Conservation (phyloP, 1,140 invertebrate genomes). For the Telenomus remus region DNA sequence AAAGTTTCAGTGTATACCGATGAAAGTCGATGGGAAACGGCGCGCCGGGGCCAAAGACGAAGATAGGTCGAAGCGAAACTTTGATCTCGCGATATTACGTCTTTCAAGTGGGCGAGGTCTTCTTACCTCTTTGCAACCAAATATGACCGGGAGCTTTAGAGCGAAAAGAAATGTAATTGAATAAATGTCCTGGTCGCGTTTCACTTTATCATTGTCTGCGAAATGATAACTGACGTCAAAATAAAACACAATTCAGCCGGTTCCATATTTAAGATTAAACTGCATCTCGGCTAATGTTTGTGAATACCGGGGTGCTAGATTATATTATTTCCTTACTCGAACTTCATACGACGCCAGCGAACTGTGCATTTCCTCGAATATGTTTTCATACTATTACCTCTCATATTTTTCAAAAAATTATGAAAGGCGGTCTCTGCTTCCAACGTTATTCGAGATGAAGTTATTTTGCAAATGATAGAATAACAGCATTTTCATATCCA, state of each 20-base stretch:
- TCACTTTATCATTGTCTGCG: slow-evolving; percentile 33
- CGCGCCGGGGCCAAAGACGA: slow-evolving; percentile 34
- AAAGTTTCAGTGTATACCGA: slow-evolving; percentile 59
- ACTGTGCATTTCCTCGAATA: slow-evolving; percentile 10
- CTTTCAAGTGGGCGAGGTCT: slow-evolving; percentile 59
- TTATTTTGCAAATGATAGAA: background rate
- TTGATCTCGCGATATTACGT: slow-evolving; percentile 74
- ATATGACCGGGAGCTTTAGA: slow-evolving; percentile 30
- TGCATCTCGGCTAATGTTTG: slow-evolving; percentile 37
- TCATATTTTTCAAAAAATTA: slow-evolving; percentile 37
- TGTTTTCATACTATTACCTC: slow-evolving; percentile 35
- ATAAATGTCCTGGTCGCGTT: slow-evolving; percentile 54
- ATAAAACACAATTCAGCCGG: slow-evolving; percentile 24
- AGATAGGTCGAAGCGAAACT: slow-evolving; percentile 63
- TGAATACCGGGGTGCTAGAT: slow-evolving; percentile 10
- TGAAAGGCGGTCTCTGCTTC: slow-evolving; percentile 12
- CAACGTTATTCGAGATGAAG: too few relatives aligned
- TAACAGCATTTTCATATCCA: too few relatives aligned
- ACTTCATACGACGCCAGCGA: background rate
- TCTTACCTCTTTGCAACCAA: slow-evolving; percentile 41
- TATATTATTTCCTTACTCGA: slow-evolving; percentile 8
- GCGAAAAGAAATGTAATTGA: slow-evolving; percentile 51
- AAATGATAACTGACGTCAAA: slow-evolving; percentile 30
- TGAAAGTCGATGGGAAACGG: slow-evolving; percentile 52
- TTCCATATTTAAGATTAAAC: slow-evolving; percentile 46